Evolutionary conservation across 2,797 vertebrate genomes (phyloP), one percentile per base, ranked within the genome.

Genomic region (Cheirogaleus major): DNA sequence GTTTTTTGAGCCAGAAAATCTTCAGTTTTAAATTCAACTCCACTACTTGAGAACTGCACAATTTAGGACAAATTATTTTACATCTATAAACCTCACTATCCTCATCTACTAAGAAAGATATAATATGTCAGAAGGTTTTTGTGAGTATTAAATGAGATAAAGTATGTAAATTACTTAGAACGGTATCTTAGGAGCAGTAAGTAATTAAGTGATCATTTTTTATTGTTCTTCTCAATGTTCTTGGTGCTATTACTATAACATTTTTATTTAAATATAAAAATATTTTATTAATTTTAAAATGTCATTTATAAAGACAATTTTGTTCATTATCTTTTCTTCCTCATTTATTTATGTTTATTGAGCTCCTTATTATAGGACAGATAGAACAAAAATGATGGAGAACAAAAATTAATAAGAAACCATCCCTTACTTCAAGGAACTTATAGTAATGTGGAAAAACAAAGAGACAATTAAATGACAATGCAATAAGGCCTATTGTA

Each of bases 351-450:
- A 59, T 15, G n/a, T 59, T 78, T 50, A 59, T 43, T 69, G 10
- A 78, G 7, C 27, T 76, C 13, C 38, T 38, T 38, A 50, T 48
- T 76, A 78, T 7, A 70, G 55, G 45, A 89, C 50, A 67, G 7
- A 69, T 43, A 81, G 50, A 38, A 82, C 23, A 93, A 30, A 96
- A 41, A 57, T 91, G 43, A 18, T 69, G 11, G 10, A 80, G 61
- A 93, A 72, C 17, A 52, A 93, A 91, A 78, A 84, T 45, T 45
- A 70, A 5, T 69, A 87, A 89, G 43, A 96, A 91, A 81, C 30
- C 1, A 27, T 45, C 59, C 10, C 17, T 87, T 10, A 81, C 59
- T 81, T 91, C 50, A 81, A 61, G 50, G 38, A 67, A 75, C 38
- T 91, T 81, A 55, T 48, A 94, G 43, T 17, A 1, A 87, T 61